These are phyloP conservation scores for Tuta absoluta DNA, from an alignment of 2,888 invertebrate genomes.

Conservation along the genomic window DNA sequence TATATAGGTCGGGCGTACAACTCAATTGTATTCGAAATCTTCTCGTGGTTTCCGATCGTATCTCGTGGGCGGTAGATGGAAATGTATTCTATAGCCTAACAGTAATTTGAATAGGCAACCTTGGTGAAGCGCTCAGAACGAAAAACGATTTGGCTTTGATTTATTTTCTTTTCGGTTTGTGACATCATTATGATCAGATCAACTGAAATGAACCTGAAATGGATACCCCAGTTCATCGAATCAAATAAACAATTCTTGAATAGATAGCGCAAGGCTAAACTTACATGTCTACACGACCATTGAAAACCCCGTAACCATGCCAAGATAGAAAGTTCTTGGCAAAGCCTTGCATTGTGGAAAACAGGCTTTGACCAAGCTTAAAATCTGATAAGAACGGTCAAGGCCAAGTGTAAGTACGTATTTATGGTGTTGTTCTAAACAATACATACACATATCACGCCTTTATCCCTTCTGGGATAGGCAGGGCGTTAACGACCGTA, in stretches of 20 bases:
- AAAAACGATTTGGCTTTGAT: neutral
- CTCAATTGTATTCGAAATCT: constrained; percentile 44
- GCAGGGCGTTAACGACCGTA: no score
- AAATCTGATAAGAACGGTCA: constrained; percentile 3
- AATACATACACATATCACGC: no score
- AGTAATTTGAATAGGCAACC: constrained; percentile 3
- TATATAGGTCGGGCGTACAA: constrained; percentile 43
- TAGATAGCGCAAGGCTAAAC: neutral
- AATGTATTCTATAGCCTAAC: constrained; percentile 6
- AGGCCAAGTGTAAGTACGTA: neutral
- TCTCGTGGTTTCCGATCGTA: constrained; percentile 31
- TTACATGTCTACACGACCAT: neutral
- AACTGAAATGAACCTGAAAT: neutral
- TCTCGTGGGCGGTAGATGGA: constrained; percentile 20
- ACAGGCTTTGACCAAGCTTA: neutral
- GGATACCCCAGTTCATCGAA: neutral
- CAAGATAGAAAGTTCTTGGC: neutral
- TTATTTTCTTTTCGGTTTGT: neutral
- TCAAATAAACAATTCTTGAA: neutral
- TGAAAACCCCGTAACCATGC: neutral
- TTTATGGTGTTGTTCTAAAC: neutral
- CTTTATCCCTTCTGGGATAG: no score
- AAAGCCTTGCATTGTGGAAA: neutral
- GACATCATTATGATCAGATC: no score
- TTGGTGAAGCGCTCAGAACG: neutral